phyloP scores from a whole-genome alignment of 1,140 invertebrate genomes.

The Musca domestica region DNA sequence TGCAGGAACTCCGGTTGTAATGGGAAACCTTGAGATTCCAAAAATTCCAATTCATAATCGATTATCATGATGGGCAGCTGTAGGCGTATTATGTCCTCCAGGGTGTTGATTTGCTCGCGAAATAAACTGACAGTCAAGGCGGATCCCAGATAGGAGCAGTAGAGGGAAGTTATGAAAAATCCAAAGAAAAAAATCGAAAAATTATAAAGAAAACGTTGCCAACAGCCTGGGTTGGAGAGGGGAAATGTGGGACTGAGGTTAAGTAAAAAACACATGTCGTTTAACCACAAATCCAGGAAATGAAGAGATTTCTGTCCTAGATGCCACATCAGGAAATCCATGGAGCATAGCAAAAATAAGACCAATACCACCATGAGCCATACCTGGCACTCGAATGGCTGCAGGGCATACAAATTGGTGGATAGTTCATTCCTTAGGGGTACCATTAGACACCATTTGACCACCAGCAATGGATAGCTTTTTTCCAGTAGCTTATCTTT shows the following conservation, averaged over 20 bases:
- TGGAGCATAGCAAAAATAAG: too few species aligned
- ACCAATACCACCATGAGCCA: constrained; percentile 35
- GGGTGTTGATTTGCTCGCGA: constrained; percentile 42
- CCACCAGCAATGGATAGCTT: constrained; percentile 42
- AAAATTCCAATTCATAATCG: constrained; percentile 37
- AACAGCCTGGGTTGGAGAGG: too few species aligned
- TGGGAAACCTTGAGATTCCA: constrained; percentile 34
- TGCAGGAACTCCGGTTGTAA: constrained; percentile 27
- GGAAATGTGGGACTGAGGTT: too few species aligned
- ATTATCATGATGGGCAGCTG: constrained; percentile 38
- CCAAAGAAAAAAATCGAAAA: constrained; percentile 26
- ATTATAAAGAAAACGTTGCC: too few species aligned
- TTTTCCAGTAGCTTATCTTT: constrained; percentile 34
- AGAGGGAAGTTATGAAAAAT: constrained; percentile 41
- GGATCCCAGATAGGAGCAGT: constrained; percentile 39
- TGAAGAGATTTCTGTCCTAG: too few species aligned
- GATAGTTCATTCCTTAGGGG: constrained; percentile 42
- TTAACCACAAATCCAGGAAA: too few species aligned
- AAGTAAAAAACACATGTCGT: too few species aligned
- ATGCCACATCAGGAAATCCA: too few species aligned
- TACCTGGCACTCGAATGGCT: constrained; percentile 34
- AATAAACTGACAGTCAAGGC: constrained; percentile 39
- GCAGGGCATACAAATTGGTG: constrained; percentile 39
- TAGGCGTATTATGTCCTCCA: constrained; percentile 38
- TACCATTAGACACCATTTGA: constrained; percentile 41